These are phyloP conservation scores for Leucoma salicis DNA, from an alignment of 2,888 invertebrate species.

Conservation along the genomic window DNA sequence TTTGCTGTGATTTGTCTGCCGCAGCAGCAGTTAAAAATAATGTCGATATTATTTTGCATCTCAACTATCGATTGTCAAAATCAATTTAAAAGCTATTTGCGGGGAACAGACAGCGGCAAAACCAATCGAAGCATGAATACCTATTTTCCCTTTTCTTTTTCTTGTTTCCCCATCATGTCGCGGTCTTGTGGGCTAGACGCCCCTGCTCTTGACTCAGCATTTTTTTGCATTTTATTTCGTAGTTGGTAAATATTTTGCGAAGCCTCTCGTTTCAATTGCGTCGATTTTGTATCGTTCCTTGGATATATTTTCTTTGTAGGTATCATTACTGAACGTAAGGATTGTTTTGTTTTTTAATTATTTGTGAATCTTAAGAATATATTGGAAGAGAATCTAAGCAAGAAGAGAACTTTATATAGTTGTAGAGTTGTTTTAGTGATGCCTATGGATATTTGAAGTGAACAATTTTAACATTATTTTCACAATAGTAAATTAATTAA, in stretches of 20 bases:
- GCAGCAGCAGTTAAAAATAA: no score
- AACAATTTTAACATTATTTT: no score
- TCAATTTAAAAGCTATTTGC: slow-evolving; percentile 79
- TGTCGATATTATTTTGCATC: slow-evolving; percentile 2
- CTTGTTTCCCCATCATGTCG: slow-evolving; percentile 73
- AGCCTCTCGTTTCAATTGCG: slow-evolving; percentile 57
- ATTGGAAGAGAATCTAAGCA: no score
- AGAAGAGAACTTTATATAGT: no score
- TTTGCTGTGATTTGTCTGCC: no score
- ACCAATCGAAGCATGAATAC: slow-evolving; percentile 71
- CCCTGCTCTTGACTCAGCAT: slow-evolving; percentile 78
- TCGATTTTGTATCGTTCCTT: slow-evolving; percentile 52
- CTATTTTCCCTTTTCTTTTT: slow-evolving; percentile 62
- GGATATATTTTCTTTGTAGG: slow-evolving; percentile 29
- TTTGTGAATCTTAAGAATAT: no score
- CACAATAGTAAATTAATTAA: no score
- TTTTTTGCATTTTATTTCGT: slow-evolving; percentile 74
- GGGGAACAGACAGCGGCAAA: slow-evolving; percentile 78
- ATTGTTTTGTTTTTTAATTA: no score
- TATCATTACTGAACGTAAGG: slow-evolving; percentile 13
- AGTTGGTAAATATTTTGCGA: slow-evolving; percentile 77
- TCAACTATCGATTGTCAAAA: slow-evolving; percentile 60
- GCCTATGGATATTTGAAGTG: no score
- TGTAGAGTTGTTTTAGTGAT: no score
- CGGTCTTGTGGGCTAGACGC: slow-evolving; percentile 76